Percentiles rank a stretch among this genome's conserved stretches.
These are phyloP conservation scores for Abrostola triplasia DNA, from an alignment of 2,888 invertebrate genomes.

Conservation along the genomic window DNA sequence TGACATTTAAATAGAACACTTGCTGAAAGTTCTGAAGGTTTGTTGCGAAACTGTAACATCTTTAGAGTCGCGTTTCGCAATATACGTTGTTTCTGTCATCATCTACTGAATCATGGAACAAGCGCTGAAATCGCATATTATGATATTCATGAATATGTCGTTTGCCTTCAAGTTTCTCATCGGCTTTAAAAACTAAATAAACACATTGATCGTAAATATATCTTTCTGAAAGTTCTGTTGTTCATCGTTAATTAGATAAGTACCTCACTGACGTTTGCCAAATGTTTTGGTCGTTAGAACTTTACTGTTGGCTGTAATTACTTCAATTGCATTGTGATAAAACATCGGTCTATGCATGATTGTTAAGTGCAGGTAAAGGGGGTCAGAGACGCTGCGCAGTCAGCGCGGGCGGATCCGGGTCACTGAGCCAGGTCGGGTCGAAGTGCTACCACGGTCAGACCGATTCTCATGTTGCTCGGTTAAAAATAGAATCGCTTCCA, in stretches of 20 bases:
- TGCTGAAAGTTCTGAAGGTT: slow-evolving; percentile 28
- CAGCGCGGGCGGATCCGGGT: slow-evolving; percentile 72
- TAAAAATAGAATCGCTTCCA: slow-evolving; percentile 45
- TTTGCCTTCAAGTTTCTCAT: not conserved
- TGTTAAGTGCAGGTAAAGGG: slow-evolving; percentile 64
- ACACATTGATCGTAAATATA: not conserved
- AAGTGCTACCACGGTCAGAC: slow-evolving; percentile 67
- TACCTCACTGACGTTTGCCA: slow-evolving; percentile 1
- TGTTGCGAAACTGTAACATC: slow-evolving; percentile 24
- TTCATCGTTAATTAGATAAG: not conserved
- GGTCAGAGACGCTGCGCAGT: slow-evolving; percentile 63
- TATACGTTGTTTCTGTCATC: slow-evolving; percentile 9
- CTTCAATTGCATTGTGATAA: slow-evolving; percentile 16
- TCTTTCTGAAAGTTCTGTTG: slow-evolving; percentile 13
- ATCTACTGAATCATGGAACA: slow-evolving; percentile 9
- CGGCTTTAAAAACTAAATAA: no score
- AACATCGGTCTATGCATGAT: slow-evolving; percentile 26
- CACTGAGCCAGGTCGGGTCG: slow-evolving; percentile 75
- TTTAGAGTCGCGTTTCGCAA: slow-evolving; percentile 21
- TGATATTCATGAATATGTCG: not conserved
- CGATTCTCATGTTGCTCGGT: slow-evolving; percentile 44
- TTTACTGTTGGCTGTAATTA: slow-evolving; percentile 16
- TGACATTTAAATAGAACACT: slow-evolving; percentile 14
- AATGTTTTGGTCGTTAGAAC: slow-evolving; percentile 4
- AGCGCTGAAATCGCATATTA: slow-evolving; percentile 3